A percentile compares a stretch with the other conserved stretches of the same genome.
These are phyloP conservation scores for Ceyx cyanopectus DNA, from an alignment of 2,113 vertebrate genomes.

Conservation along the genomic window DNA sequence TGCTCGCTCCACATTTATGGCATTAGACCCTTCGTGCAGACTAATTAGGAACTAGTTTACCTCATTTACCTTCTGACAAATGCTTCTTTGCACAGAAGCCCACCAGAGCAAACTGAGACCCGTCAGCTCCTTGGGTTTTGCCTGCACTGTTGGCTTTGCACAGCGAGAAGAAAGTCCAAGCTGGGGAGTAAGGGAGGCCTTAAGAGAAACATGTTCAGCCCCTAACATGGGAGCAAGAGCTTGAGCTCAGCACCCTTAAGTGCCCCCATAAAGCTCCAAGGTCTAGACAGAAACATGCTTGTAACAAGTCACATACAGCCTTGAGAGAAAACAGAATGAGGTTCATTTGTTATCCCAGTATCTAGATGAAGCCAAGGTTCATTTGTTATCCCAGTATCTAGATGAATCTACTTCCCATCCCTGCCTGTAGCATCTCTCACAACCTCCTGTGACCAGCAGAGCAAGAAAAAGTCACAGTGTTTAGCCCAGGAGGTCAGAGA, in stretches of 20 bases:
- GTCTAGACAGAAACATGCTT: neutral
- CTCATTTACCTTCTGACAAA: slow-evolving; percentile 39
- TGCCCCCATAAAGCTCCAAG: neutral
- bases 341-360: neutral
- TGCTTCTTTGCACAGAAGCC: slow-evolving; percentile 19
- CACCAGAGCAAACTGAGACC: neutral
- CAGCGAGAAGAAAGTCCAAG: neutral
- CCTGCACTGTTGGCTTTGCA: neutral
- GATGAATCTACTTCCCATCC: neutral
- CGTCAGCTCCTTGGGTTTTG: neutral
- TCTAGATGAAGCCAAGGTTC: neutral
- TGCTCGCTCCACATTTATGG: slow-evolving; percentile 6
- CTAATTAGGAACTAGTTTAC: slow-evolving; percentile 60
- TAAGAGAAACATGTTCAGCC: accelerated
- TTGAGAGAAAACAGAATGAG: neutral
- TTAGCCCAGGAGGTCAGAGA: neutral
- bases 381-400: neutral
- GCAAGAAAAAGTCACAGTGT: neutral
- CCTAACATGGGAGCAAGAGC: neutral
- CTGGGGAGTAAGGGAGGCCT: neutral
- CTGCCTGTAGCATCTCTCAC: neutral
- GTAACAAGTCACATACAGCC: neutral
- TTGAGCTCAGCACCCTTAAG: neutral
- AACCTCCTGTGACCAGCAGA: neutral
- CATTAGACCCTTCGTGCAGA: slow-evolving; percentile 24